Conservation (phyloP, 2,797 vertebrate genomes). For the Phataginus tetradactyla region DNA sequence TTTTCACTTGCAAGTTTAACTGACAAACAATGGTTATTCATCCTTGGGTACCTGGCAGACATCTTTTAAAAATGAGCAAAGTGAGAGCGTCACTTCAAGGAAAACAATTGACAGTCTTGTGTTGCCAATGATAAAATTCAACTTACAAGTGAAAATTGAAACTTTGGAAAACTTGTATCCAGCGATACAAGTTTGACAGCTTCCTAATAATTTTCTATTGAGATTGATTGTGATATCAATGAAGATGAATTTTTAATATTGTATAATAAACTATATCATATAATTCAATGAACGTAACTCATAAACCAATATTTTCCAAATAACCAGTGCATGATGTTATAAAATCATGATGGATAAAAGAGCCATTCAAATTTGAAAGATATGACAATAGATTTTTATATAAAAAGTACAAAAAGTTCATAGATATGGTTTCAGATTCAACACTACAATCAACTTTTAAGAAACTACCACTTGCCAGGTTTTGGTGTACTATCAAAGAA, state of each 20-base stretch:
- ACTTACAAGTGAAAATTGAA: background rate
- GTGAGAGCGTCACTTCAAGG: background rate
- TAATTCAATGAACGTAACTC: background rate
- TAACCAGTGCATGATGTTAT: background rate
- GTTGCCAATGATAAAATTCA: conserved; percentile 7
- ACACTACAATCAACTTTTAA: background rate
- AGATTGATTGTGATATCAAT: background rate
- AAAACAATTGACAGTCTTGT: background rate
- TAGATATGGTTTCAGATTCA: background rate
- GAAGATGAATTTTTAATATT: background rate
- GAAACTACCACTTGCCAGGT: background rate
- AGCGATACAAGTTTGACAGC: background rate
- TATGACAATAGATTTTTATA: background rate
- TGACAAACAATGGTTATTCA: background rate
- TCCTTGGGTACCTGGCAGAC: background rate
- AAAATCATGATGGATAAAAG: background rate
- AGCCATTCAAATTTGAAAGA: background rate
- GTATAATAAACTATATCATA: background rate
- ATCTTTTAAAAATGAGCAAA: conserved; percentile 22
- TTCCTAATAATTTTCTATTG: conserved; percentile 13
- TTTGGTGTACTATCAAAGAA: conserved; percentile 31
- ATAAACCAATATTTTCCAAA: conserved; percentile 25
- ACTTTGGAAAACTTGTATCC: background rate
- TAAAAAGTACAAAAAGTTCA: background rate
- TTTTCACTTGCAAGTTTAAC: conserved; percentile 5